These are phyloP conservation scores for Drosophila neonasuta DNA, from an alignment of 2,888 invertebrate species.

Conservation along the genomic window DNA sequence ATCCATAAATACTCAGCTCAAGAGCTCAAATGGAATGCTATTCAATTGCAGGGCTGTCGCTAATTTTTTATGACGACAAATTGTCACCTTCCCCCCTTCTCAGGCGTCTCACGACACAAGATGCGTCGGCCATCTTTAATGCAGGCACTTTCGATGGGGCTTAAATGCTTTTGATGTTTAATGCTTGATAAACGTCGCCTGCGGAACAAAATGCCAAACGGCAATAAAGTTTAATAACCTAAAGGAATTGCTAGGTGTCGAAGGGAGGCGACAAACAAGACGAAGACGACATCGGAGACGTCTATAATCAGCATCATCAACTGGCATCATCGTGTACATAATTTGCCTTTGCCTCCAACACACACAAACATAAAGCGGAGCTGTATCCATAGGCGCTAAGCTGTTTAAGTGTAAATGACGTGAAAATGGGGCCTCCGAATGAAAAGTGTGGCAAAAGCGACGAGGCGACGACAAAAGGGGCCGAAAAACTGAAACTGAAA, in stretches of 20 bases:
- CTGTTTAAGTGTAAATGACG: slow-evolving; percentile 77
- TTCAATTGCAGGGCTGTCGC: too few species aligned
- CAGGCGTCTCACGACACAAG: slow-evolving; percentile 16
- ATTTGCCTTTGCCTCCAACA: slow-evolving; percentile 44
- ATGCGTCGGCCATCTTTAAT: slow-evolving; percentile 1
- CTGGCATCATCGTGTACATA: slow-evolving; percentile 64
- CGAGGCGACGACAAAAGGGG: slow-evolving; percentile 20
- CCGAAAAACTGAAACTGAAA: slow-evolving; percentile 42
- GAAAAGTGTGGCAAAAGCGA: slow-evolving; percentile 13
- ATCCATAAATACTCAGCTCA: too few species aligned
- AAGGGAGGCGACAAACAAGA: neutral
- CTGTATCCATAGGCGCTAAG: slow-evolving; percentile 57
- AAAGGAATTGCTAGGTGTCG: slow-evolving; percentile 37
- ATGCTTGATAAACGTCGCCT: slow-evolving; percentile 44
- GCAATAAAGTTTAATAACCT: slow-evolving; percentile 74
- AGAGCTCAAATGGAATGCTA: too few species aligned
- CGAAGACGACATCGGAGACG: slow-evolving; percentile 14
- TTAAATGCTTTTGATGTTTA: slow-evolving; percentile 49
- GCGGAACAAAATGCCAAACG: slow-evolving; percentile 53
- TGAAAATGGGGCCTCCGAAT: slow-evolving; percentile 61
- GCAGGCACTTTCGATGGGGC: slow-evolving; percentile 23
- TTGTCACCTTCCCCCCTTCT: too few species aligned
- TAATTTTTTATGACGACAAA: too few species aligned
- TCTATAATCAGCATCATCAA: slow-evolving; percentile 73
- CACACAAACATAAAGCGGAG: slow-evolving; percentile 13